Evolutionary conservation across 2,113 vertebrate species (phyloP).

Genomic region (Urocolius indicus): DNA sequence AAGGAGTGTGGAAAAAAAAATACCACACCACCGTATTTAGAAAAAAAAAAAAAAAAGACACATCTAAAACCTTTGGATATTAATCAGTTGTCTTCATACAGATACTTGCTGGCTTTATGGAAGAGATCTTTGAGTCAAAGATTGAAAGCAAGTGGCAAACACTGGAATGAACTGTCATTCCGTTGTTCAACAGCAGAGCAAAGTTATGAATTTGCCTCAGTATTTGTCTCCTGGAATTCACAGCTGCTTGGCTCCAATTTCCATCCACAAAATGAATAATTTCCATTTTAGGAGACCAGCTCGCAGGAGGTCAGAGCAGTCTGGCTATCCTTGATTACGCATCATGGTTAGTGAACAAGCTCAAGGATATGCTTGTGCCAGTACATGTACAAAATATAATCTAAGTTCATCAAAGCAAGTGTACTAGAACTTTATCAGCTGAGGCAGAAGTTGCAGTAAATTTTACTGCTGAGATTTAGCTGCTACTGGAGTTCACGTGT

Average conservation of each 20-base stretch:
- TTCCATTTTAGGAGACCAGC: constrained; percentile 51
- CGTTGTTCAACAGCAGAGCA: neutral
- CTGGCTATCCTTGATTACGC: neutral
- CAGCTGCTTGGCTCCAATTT: constrained; percentile 53
- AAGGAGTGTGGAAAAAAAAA: neutral
- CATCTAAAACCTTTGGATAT: neutral
- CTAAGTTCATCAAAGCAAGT: neutral
- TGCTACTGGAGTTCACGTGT: neutral
- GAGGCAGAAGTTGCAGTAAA: neutral
- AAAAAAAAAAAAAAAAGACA: neutral
- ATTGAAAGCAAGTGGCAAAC: neutral
- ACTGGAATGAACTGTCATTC: neutral
- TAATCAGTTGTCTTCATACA: neutral
- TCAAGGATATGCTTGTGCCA: neutral
- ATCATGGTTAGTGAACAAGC: neutral
- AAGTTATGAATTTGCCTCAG: constrained; percentile 1
- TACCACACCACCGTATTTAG: too few species aligned
- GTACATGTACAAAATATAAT: neutral
- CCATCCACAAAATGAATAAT: constrained; percentile 41
- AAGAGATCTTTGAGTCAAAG: neutral
- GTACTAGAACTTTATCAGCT: neutral
- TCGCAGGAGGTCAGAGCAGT: constrained; percentile 18
- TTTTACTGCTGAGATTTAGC: neutral
- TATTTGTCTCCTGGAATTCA: constrained; percentile 42
- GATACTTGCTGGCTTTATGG: neutral